Percentiles rank a stretch among this genome's conserved stretches.
Evolutionary conservation across 1,140 invertebrate species (phyloP).

Genomic region (Mya arenaria): DNA sequence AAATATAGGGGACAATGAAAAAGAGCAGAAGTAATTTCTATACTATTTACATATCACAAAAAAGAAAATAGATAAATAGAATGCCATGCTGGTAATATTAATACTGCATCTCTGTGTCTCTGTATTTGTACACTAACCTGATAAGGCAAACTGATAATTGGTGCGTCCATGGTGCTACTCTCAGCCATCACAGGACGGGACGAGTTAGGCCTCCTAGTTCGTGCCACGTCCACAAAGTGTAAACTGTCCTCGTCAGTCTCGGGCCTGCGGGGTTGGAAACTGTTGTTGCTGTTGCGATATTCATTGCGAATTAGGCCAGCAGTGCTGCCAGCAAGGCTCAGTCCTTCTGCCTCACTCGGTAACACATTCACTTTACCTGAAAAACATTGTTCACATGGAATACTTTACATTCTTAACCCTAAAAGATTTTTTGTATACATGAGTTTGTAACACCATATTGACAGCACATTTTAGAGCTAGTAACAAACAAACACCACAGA

Average conservation of each 20-base stretch:
- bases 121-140: too few species aligned
- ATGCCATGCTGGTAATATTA: too few species aligned
- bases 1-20: too few species aligned
- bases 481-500: too few species aligned
- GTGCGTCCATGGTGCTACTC: background rate
- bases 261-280: background rate
- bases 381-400: background rate
- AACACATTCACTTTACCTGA: background rate
- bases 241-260: background rate
- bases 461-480: too few species aligned
- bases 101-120: too few species aligned
- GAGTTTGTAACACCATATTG: too few species aligned
- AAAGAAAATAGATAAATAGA: too few species aligned
- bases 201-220: background rate
- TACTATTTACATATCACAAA: too few species aligned
- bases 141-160: conserved; percentile 52
- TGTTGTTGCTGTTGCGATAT: conserved; percentile 38
- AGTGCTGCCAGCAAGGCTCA: conserved; percentile 71
- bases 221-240: background rate
- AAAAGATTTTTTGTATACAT: too few species aligned
- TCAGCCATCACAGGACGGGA: background rate
- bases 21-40: too few species aligned
- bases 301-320: conserved; percentile 66
- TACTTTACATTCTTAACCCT: too few species aligned
- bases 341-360: conserved; percentile 65